Evolutionary conservation across 2,113 vertebrate genomes (phyloP).

Genomic region (Naja naja): DNA sequence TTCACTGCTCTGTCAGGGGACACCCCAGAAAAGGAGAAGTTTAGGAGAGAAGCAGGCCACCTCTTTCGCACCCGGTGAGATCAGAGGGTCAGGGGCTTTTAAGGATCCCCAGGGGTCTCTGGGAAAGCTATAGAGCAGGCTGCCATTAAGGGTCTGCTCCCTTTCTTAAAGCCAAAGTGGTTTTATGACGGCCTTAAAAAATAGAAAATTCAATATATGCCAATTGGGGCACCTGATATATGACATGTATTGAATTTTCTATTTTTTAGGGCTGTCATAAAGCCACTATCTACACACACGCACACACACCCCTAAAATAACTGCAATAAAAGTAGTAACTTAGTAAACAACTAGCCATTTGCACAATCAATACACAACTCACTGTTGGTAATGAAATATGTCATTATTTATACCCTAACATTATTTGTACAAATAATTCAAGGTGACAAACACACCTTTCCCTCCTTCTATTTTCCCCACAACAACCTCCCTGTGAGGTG

Average conservation of each 20-base stretch:
- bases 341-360: not conserved
- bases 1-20: constrained; percentile 77
- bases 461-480: not conserved
- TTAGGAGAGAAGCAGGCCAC: not conserved
- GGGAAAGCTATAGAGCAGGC: not conserved
- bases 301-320: not conserved
- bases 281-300: too few relatives aligned
- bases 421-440: not conserved
- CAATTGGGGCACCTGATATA: too few relatives aligned
- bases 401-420: not conserved
- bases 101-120: not conserved
- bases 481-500: not conserved
- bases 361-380: not conserved
- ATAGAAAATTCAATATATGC: not conserved
- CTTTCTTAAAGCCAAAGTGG: not conserved
- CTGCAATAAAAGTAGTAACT: not conserved
- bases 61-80: not conserved
- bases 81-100: not conserved
- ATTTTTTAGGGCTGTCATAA: too few relatives aligned
- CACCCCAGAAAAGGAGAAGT: not conserved
- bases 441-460: not conserved
- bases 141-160: not conserved
- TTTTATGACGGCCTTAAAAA: not conserved
- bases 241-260: too few relatives aligned
- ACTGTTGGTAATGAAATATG: not conserved